phyloP scores from a whole-genome alignment of 2,113 vertebrate genomes.

The Tachysurus vachellii region DNA sequence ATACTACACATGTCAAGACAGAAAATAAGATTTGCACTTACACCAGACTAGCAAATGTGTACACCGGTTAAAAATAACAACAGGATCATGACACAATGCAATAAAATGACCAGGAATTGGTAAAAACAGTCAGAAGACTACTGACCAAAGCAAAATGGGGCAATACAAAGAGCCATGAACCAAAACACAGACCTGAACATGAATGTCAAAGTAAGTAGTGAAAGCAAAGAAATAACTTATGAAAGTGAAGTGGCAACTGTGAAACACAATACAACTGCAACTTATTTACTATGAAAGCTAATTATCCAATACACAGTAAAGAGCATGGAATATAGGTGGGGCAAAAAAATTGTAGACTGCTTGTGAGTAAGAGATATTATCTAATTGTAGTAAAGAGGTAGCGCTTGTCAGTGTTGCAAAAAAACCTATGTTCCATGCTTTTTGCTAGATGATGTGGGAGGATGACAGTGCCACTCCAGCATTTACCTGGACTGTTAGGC shows the following conservation, averaged over 20 bases:
- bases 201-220: background rate
- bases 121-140: background rate
- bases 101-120: background rate
- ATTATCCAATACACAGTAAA: background rate
- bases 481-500: background rate
- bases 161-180: background rate
- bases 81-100: background rate
- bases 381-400: background rate
- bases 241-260: background rate
- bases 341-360: background rate
- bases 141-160: background rate
- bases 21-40: background rate
- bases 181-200: background rate
- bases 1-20: background rate
- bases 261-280: background rate
- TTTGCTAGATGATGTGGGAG: background rate
- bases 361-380: background rate
- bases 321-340: background rate
- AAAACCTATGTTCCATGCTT: background rate
- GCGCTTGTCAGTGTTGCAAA: background rate
- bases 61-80: background rate
- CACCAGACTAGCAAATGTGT: background rate
- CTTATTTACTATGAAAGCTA: background rate
- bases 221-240: background rate
- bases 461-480: background rate